Evolutionary conservation across 2,113 vertebrate genomes (phyloP).

Genomic region (Mesembrinibis cayennensis): DNA sequence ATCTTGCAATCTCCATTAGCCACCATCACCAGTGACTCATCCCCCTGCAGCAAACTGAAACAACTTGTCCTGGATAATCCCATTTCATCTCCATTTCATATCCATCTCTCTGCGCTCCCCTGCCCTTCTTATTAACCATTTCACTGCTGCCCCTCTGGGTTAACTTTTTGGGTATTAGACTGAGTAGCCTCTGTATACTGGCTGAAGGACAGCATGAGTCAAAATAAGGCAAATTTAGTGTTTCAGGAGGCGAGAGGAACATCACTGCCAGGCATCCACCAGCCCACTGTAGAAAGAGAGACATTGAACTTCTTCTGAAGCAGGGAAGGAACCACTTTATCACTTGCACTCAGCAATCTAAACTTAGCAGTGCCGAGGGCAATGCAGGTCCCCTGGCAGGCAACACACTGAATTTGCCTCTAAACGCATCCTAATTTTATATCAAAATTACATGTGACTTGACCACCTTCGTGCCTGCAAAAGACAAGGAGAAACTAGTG

Average conservation of each 20-base stretch:
- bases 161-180: neutral
- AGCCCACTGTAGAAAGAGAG: neutral
- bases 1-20: neutral
- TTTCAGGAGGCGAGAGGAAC: neutral
- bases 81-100: neutral
- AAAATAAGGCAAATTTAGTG: neutral
- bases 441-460: neutral
- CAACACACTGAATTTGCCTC: neutral
- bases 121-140: neutral
- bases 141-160: neutral
- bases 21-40: constrained; percentile 20
- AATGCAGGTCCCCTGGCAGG: neutral
- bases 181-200: neutral
- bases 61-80: constrained; percentile 19
- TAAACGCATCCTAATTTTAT: neutral
- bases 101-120: neutral
- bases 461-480: neutral
- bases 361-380: neutral
- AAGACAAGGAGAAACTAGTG: neutral
- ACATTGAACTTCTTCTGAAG: neutral
- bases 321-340: neutral
- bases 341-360: neutral
- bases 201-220: neutral
- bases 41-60: neutral
- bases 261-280: neutral